These are phyloP conservation scores for Drosophila prosaltans DNA, from an alignment of 1,140 invertebrate genomes.

Conservation along the genomic window DNA sequence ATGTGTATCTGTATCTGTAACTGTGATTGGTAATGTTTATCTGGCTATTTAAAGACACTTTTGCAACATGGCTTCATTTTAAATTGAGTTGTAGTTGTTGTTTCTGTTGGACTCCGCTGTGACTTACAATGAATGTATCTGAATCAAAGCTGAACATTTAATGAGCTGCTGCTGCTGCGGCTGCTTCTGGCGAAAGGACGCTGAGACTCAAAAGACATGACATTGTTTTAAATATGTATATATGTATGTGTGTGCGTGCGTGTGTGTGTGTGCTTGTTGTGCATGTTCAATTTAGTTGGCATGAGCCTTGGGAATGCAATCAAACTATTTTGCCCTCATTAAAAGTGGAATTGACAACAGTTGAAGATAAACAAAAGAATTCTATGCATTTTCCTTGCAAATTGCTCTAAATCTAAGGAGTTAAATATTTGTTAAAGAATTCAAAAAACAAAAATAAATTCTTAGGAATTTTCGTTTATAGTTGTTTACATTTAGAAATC, in stretches of 20 bases:
- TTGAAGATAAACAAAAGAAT: conserved; percentile 16
- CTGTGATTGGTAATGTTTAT: conserved; percentile 70
- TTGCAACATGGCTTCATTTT: conserved; percentile 66
- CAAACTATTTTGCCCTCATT: conserved; percentile 9
- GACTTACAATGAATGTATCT: conserved; percentile 2
- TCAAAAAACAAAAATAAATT: background rate
- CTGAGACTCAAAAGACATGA: conserved; percentile 5
- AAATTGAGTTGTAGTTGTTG: conserved; percentile 51
- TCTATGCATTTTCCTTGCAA: background rate
- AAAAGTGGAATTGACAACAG: conserved; percentile 7
- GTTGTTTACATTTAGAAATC: too few species aligned
- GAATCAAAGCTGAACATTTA: conserved; percentile 26
- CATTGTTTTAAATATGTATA: conserved; percentile 1
- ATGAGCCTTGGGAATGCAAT: conserved; percentile 6
- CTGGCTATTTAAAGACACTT: conserved; percentile 67
- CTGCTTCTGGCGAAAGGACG: background rate
- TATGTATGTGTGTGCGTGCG: background rate
- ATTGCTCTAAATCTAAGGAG: background rate
- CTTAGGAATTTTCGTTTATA: too few species aligned
- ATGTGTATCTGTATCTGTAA: conserved; percentile 33
- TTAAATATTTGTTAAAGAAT: background rate
- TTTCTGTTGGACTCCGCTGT: background rate
- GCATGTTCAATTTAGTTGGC: conserved; percentile 7
- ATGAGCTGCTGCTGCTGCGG: background rate
- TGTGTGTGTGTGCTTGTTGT: background rate